These are phyloP conservation scores for Anthoptus insignis DNA, from an alignment of 2,888 invertebrate genomes.

Conservation along the genomic window DNA sequence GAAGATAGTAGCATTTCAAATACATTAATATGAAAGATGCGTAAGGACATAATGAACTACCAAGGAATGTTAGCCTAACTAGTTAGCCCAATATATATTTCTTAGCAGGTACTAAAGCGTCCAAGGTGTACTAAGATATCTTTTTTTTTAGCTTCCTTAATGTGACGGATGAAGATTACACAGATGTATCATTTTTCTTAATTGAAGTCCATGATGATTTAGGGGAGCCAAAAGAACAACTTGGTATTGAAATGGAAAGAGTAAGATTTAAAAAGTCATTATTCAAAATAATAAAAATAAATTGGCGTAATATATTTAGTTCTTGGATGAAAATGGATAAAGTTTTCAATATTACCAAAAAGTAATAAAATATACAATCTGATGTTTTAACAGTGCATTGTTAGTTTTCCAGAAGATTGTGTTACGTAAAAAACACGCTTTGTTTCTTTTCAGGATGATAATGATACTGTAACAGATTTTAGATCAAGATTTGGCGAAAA, in stretches of 20 bases:
- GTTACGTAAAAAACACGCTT: not conserved
- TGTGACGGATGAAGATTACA: slow-evolving; percentile 75
- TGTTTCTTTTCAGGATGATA: slow-evolving; percentile 84
- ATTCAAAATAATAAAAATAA: not conserved
- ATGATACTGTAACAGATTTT: slow-evolving; percentile 91
- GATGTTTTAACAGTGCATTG: too few relatives aligned
- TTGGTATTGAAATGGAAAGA: slow-evolving; percentile 92
- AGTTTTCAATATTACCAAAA: too few relatives aligned
- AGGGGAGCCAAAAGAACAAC: slow-evolving; percentile 91
- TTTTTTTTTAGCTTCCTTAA: slow-evolving; percentile 62
- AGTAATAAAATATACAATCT: too few relatives aligned
- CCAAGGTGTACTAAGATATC: not conserved
- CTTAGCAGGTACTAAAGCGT: not conserved
- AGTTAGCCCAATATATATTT: too few relatives aligned
- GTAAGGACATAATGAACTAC: too few relatives aligned
- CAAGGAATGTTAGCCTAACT: too few relatives aligned
- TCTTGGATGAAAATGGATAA: too few relatives aligned
- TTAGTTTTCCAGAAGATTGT: not conserved
- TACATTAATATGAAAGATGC: too few relatives aligned
- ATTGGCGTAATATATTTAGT: too few relatives aligned
- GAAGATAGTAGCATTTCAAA: too few relatives aligned
- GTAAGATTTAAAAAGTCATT: slow-evolving; percentile 58
- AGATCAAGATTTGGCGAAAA: slow-evolving; percentile 90
- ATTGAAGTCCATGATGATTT: slow-evolving; percentile 92
- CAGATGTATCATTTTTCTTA: slow-evolving; percentile 87